These are phyloP conservation scores for Podarcis lilfordi DNA, from an alignment of 2,797 vertebrate species.

Conservation along the genomic window DNA sequence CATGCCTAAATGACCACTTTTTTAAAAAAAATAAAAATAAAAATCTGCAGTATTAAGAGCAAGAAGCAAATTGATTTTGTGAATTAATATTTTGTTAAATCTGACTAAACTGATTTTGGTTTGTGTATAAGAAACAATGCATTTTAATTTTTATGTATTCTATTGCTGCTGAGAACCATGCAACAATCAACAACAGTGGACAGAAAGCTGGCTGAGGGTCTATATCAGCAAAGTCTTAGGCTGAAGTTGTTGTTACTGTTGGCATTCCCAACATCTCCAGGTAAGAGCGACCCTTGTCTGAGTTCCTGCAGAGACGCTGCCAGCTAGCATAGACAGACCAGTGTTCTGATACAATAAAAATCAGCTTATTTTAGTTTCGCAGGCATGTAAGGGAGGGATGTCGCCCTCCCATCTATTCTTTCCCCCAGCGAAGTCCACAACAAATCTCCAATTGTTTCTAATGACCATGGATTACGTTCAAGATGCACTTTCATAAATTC, in stretches of 20 bases:
- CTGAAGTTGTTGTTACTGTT: no score
- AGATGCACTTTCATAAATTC: fast-evolving
- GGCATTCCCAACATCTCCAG: no score
- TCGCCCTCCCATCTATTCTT: background rate
- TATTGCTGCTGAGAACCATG: background rate
- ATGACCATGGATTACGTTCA: background rate
- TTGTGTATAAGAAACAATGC: background rate
- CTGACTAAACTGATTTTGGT: background rate
- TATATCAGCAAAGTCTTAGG: background rate
- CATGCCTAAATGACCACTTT: fast-evolving
- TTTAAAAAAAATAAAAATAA: fast-evolving
- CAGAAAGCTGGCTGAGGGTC: no score
- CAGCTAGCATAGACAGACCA: no score
- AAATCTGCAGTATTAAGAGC: background rate
- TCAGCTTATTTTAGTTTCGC: no score
- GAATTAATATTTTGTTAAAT: fast-evolving
- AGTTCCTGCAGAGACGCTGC: no score
- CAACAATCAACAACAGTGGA: background rate
- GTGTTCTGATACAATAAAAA: no score
- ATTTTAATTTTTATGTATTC: background rate
- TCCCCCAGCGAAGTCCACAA: background rate
- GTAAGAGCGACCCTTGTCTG: no score
- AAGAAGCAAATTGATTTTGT: fast-evolving
- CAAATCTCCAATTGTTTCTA: background rate
- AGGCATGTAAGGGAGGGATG: no score